Percentiles rank a stretch among this genome's conserved stretches.
phyloP scores from a whole-genome alignment of 2,797 vertebrate genomes.

The Tadarida brasiliensis region DNA sequence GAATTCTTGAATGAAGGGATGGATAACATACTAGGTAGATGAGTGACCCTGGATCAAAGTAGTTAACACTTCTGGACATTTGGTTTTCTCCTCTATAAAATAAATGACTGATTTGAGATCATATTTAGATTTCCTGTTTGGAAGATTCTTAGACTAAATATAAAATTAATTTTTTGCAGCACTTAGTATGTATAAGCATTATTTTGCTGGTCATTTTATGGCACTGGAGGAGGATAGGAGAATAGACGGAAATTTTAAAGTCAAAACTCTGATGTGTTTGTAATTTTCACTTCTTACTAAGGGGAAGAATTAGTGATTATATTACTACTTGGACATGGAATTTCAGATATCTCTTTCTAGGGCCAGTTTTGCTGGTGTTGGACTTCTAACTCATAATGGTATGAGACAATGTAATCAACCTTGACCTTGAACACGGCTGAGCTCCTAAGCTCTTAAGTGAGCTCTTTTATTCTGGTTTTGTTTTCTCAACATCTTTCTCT shows the following conservation, averaged over 20 bases:
- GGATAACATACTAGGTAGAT: neutral
- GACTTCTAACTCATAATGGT: conserved; percentile 59
- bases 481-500: conserved; percentile 85
- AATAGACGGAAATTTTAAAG: neutral
- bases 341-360: conserved; percentile 69
- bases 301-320: neutral
- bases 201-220: conserved; percentile 54
- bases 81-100: conserved; percentile 24
- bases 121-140: conserved; percentile 36
- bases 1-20: neutral
- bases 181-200: neutral
- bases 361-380: conserved; percentile 67
- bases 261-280: conserved; percentile 12
- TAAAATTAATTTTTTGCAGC: neutral
- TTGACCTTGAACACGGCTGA: conserved; percentile 76
- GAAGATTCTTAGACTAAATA: conserved; percentile 40
- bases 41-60: neutral
- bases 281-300: conserved; percentile 39
- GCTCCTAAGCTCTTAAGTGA: conserved; percentile 74
- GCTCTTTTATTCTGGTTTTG: conserved; percentile 72
- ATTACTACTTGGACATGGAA: neutral
- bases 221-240: neutral
- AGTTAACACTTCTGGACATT: conserved; percentile 44
- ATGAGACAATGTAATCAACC: conserved; percentile 71
- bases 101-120: neutral